Percentiles rank a stretch among this genome's conserved stretches.
These are phyloP conservation scores for Pollachius pollachius DNA, from an alignment of 2,113 vertebrate species.

Conservation along the genomic window DNA sequence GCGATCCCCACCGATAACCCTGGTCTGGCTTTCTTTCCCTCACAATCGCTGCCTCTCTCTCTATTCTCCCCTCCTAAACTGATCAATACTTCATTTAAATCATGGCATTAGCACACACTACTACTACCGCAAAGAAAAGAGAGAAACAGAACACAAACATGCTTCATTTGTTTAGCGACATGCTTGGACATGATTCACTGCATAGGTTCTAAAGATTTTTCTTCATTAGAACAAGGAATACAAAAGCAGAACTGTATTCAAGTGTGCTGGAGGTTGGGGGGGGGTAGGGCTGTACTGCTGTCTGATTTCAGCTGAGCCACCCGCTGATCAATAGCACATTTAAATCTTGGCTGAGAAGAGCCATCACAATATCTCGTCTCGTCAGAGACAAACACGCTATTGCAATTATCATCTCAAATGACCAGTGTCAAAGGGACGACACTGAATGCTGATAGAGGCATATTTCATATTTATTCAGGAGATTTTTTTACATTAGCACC, in stretches of 20 bases:
- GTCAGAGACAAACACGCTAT: slow-evolving; percentile 65
- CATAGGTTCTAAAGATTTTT: slow-evolving; percentile 27
- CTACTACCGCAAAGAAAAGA: too few species aligned
- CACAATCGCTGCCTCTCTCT: slow-evolving; percentile 81
- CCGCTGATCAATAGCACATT: slow-evolving; percentile 77
- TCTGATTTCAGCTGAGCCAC: slow-evolving; percentile 64
- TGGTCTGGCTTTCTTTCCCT: slow-evolving; percentile 80
- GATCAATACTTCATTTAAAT: slow-evolving; percentile 89
- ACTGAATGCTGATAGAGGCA: slow-evolving; percentile 59
- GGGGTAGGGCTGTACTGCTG: slow-evolving; percentile 26
- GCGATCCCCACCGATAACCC: slow-evolving; percentile 80
- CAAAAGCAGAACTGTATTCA: slow-evolving; percentile 56
- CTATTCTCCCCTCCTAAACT: slow-evolving; percentile 84
- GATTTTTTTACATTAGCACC: slow-evolving; percentile 63
- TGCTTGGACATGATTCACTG: slow-evolving; percentile 31
- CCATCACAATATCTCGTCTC: slow-evolving; percentile 59
- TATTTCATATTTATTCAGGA: slow-evolving; percentile 67
- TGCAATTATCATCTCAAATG: slow-evolving; percentile 68
- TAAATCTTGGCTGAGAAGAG: slow-evolving; percentile 65
- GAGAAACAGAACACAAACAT: slow-evolving; percentile 51
- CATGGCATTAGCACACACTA: slow-evolving; percentile 66
- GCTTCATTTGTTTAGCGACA: slow-evolving; percentile 35
- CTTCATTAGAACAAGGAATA: slow-evolving; percentile 39
- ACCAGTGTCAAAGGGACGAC: slow-evolving; percentile 44
- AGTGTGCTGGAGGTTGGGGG: slow-evolving; percentile 31